phyloP scores from a whole-genome alignment of 2,888 invertebrate species.

The Mongoloraphidia duomilia region DNA sequence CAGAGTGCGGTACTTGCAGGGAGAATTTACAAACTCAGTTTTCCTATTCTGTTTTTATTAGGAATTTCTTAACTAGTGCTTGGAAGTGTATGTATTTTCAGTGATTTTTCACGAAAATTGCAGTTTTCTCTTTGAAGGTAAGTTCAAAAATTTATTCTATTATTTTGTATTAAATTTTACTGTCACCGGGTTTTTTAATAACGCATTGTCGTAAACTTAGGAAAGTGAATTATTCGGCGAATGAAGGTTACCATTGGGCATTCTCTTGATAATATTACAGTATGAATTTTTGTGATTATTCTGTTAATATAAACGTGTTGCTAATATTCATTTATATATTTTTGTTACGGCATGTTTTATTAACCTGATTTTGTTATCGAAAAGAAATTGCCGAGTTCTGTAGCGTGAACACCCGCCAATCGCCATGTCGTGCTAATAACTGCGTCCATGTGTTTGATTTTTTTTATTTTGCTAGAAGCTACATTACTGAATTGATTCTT shows the following conservation, averaged over 20 bases:
- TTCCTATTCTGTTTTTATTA: neutral
- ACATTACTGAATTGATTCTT: too few relatives aligned
- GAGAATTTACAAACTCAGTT: neutral
- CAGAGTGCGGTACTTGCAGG: neutral
- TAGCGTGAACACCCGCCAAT: slow-evolving; percentile 4
- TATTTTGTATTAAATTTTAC: neutral
- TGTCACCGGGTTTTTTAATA: neutral
- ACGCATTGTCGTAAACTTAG: neutral
- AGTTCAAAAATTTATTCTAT: neutral
- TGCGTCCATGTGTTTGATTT: slow-evolving; percentile 3
- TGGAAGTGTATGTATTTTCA: neutral
- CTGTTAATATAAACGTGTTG: too few relatives aligned
- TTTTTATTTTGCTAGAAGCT: neutral
- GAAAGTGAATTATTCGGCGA: neutral
- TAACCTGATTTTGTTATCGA: neutral
- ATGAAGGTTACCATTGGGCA: slow-evolving; percentile 1
- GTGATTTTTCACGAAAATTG: neutral
- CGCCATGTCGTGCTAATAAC: slow-evolving; percentile 1
- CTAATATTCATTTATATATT: too few relatives aligned
- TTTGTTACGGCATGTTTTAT: too few relatives aligned
- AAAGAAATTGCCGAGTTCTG: neutral
- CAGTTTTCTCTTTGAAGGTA: too few relatives aligned
- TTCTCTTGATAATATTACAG: too few relatives aligned
- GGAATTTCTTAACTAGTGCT: neutral
- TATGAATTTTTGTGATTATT: too few relatives aligned